Evolutionary conservation across 1,140 invertebrate genomes (phyloP), one percentile per base, ranked within the genome.

Genomic region (Pseudomyrmex dendroicus): DNA sequence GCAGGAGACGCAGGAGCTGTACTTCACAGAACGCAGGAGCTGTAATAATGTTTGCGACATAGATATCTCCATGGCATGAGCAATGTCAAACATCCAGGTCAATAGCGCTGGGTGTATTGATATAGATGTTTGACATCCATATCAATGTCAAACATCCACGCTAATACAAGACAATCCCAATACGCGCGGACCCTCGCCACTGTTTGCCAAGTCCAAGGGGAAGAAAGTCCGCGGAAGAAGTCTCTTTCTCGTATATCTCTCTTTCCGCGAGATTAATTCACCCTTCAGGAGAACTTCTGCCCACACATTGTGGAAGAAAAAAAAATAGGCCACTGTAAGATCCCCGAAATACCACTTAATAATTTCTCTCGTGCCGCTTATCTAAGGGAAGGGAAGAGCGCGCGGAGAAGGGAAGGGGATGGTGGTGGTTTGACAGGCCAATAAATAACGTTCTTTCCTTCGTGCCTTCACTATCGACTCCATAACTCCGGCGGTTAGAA

Each of bases 101-200:
- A 80, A 80, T 80, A 80, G 15, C 54, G 56, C 2, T 15, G 66
- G 35, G 54, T n/a, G 66, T 72, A 78, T 78, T 78, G 76, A 78
- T 78, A 78, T 78, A 72, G 76, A 59, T 80, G 76, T 80, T 80
- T 80, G 76, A 80, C 66, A 72, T 80, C 66, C 76, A 80, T 80
- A 80, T 54, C 76, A 25, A 80, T 59, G 76, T 61, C 76, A 80
- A 80, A 80, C 68, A 80, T 59, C 64, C 54, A 35, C 15, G 66
- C 44, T 70, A 70, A 80, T 80, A 61, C 76, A 48, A 70, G 54
- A 70, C 54, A 72, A 80, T 61, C 54, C 22, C 20, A 44, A 48
- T 76, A 20, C 48, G 66, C 63, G 25, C 4, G 20, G 64, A 70
- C 59, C 35, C 25, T 35, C 5, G 35, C 35, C 5, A 1, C 13